Conservation (phyloP, 1,140 invertebrate species). For the Caenorhabditis briggsae region DNA sequence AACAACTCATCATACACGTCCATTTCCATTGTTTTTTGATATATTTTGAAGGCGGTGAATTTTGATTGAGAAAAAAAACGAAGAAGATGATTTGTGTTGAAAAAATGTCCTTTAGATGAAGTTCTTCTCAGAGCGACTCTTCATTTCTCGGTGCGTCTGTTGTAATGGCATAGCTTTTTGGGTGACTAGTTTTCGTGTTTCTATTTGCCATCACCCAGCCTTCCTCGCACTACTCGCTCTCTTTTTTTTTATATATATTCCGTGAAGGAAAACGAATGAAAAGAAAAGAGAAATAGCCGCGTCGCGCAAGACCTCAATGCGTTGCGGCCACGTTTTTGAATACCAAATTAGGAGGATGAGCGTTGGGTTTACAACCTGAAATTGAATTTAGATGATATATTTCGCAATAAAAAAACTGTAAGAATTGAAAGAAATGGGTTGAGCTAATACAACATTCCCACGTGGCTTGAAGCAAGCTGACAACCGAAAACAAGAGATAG, state of each 20-base stretch:
- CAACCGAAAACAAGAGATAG: slow-evolving; percentile 28
- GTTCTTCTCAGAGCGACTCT: slow-evolving; percentile 37
- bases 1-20: slow-evolving; percentile 53
- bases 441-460: not conserved
- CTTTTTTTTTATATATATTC: not conserved
- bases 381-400: not conserved
- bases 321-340: slow-evolving; percentile 38
- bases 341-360: not conserved
- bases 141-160: slow-evolving; percentile 24
- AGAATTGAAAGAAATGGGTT: not conserved
- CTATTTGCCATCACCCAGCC: slow-evolving; percentile 53
- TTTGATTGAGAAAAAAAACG: slow-evolving; percentile 4
- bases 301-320: slow-evolving; percentile 13
- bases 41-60: not conserved
- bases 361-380: too few relatives aligned
- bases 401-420: not conserved
- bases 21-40: slow-evolving; percentile 39
- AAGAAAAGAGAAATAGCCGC: slow-evolving; percentile 1
- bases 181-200: slow-evolving; percentile 56
- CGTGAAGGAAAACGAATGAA: not conserved
- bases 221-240: not conserved
- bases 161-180: slow-evolving; percentile 54
- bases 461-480: not conserved
- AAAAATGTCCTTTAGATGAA: slow-evolving; percentile 27
- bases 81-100: not conserved